Evolutionary conservation across 2,888 invertebrate genomes (phyloP), one percentile per base, ranked within the genome.

Genomic region (Pterostichus madidus): DNA sequence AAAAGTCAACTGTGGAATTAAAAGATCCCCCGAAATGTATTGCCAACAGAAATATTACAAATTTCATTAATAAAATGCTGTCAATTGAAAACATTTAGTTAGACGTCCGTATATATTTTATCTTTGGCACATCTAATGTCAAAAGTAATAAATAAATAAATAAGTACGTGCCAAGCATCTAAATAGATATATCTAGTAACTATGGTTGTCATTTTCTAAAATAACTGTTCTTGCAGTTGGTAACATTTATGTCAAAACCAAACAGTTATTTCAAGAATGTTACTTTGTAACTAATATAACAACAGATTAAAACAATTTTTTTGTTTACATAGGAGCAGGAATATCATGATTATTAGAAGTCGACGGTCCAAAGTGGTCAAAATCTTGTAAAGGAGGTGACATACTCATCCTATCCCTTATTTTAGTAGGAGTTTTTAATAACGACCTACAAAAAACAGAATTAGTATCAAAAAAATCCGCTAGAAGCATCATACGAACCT

Each of bases 361-460:
- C 7, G 75, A 75, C 5, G 75, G 49, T 5, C 75, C 75, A 31
- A n/a, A 49, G 11, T 35, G 3, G 11, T 75, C 32, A 2, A 53
- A 52, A n/a, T 75, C 75, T 32, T 24, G 49, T 10, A 73, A 0
- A 7, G 46, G 46, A 13, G 73, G 73, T 1, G 73, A 46, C 24
- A 73, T 73, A 17, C 71, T 71, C 44, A 39, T 35, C 49, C 77
- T n/a, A 15, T 77, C 77, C 0, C 56, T n/a, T 8, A 39, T 13
- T 77, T 56, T 75, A 1, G 49, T 75, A 49, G 75, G 75, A 8
- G 75, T 75, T 75, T 75, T 75, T n/a, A 75, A 13, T 1, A 52
- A n/a, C 13, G 75, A 75, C 24, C 75, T 75, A 24, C 17, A 71
- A 75, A 32, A 71, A 10, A 10, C 15, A 15, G 46, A 73, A 73